Evolutionary conservation across 2,113 vertebrate species (phyloP).

Genomic region (Gambusia affinis): DNA sequence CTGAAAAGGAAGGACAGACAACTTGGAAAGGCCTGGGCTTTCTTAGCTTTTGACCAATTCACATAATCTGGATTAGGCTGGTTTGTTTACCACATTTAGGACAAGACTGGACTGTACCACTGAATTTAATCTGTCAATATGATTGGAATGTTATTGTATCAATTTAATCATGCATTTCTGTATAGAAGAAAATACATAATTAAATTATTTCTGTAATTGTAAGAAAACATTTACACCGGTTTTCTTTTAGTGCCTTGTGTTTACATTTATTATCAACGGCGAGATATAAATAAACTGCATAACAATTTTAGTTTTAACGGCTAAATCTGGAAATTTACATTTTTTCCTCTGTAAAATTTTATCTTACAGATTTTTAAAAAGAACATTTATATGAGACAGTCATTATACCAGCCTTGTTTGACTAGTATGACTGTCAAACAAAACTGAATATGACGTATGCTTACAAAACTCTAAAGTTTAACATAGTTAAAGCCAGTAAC

Average conservation of each 20-base stretch:
- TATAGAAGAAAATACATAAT: too few relatives aligned
- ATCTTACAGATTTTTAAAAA: neutral
- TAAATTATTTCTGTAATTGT: neutral
- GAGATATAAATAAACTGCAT: neutral
- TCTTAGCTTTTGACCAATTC: too few relatives aligned
- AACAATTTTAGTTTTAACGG: neutral
- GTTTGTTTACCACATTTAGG: too few relatives aligned
- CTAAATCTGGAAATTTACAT: neutral
- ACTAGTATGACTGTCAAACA: neutral
- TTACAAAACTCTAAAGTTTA: too few relatives aligned
- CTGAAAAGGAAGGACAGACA: too few relatives aligned
- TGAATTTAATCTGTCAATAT: too few relatives aligned
- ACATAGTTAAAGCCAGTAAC: neutral
- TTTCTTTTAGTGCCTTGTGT: neutral
- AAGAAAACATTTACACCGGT: neutral
- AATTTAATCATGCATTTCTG: neutral
- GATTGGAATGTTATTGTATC: neutral
- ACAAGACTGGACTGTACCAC: too few relatives aligned
- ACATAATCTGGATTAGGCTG: too few relatives aligned
- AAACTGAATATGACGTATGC: too few relatives aligned
- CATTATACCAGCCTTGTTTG: neutral
- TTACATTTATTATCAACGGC: neutral
- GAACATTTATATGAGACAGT: neutral
- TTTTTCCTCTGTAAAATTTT: neutral
- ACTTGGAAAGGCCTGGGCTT: too few relatives aligned